Conservation (phyloP, 2,888 invertebrate species). For the Galerucella pusilla region DNA sequence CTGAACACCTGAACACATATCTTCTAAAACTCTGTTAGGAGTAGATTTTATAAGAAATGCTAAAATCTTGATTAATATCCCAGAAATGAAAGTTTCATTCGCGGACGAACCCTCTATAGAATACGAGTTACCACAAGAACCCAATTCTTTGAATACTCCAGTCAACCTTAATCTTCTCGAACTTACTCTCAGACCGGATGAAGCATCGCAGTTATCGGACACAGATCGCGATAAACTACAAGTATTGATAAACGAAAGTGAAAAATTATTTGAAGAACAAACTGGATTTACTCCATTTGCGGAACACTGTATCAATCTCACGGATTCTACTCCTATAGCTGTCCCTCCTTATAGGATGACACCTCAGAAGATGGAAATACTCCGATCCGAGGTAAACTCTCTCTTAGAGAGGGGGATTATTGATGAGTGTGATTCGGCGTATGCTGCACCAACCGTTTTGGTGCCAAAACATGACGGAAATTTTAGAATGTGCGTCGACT, state of each 20-base stretch:
- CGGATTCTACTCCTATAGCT: constrained; percentile 50
- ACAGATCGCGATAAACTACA: constrained; percentile 16
- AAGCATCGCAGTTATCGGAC: constrained; percentile 13
- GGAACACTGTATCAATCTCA: constrained; percentile 35
- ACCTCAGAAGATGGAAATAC: constrained; percentile 43
- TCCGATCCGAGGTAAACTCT: constrained; percentile 50
- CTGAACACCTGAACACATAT: constrained; percentile 28
- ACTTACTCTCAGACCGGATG: constrained; percentile 17
- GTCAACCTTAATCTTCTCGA: constrained; percentile 18
- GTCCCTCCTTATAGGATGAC: constrained; percentile 56
- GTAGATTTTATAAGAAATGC: constrained; percentile 40
- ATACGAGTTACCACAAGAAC: constrained; percentile 11
- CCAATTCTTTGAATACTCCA: constrained; percentile 6
- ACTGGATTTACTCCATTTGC: constrained; percentile 49
- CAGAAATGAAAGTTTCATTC: constrained; percentile 21
- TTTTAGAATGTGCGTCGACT: constrained; percentile 44
- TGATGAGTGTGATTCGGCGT: constrained; percentile 60
- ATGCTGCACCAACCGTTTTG: constrained; percentile 57
- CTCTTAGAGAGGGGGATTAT: constrained; percentile 53
- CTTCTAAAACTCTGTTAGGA: constrained; percentile 37
- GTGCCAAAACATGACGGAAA: constrained; percentile 53
- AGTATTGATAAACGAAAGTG: not conserved
- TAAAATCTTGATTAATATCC: constrained; percentile 34
- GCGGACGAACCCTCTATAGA: constrained; percentile 10
- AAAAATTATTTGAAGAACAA: constrained; percentile 13